Conservation (phyloP, 2,888 invertebrate species). For the Chrysolina haemoptera region DNA sequence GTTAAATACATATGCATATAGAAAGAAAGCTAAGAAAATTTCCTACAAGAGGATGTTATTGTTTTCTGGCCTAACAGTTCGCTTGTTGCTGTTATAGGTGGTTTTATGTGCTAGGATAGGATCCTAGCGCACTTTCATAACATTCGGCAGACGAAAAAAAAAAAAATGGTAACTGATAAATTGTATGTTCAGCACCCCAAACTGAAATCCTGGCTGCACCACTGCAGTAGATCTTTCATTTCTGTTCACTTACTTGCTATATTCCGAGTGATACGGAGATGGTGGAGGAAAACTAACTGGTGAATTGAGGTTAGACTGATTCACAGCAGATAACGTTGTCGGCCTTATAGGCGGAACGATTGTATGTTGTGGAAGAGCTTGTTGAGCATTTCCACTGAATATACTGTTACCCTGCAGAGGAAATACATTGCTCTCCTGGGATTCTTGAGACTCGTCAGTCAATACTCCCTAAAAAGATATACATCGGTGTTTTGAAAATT, state of each 20-base stretch:
- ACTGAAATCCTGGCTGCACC: no score
- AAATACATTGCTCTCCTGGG: slow-evolving; percentile 80
- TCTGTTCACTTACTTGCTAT: slow-evolving; percentile 79
- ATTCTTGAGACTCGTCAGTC: slow-evolving; percentile 87
- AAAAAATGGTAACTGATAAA: no score
- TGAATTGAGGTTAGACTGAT: slow-evolving; percentile 73
- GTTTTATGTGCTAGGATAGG: no score
- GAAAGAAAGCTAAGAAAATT: no score
- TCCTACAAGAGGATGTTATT: no score
- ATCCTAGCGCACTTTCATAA: no score
- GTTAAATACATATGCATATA: no score
- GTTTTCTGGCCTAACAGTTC: no score
- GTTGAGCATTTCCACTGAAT: slow-evolving; percentile 42
- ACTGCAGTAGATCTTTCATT: background rate
- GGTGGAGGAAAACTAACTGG: slow-evolving; percentile 84
- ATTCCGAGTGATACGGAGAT: slow-evolving; percentile 85
- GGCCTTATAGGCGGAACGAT: slow-evolving; percentile 66
- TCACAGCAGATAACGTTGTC: slow-evolving; percentile 69
- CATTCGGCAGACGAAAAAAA: no score
- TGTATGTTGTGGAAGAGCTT: slow-evolving; percentile 50
- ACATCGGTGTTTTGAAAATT: background rate
- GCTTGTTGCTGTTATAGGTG: no score
- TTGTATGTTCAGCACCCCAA: no score
- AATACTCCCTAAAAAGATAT: slow-evolving; percentile 76
- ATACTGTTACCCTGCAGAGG: slow-evolving; percentile 55